Conservation (phyloP, 1,140 invertebrate species). For the Sinella curviseta region DNA sequence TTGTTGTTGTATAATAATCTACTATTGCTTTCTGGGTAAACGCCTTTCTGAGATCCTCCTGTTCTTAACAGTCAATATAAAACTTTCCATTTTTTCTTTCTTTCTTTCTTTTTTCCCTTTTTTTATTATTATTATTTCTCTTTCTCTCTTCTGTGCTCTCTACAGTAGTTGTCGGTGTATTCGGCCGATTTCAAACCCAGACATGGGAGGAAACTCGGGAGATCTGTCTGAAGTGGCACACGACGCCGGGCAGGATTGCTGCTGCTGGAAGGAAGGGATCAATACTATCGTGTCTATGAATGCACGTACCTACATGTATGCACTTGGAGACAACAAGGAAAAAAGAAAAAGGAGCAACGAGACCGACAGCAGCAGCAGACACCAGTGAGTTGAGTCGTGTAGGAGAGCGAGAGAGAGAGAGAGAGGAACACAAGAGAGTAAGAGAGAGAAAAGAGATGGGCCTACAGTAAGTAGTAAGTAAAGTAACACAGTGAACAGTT, state of each 20-base stretch:
- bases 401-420: neutral
- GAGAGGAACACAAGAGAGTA: neutral
- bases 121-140: neutral
- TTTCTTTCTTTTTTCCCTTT: neutral
- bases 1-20: neutral
- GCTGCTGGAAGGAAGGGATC: slow-evolving; percentile 26
- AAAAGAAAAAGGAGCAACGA: slow-evolving; percentile 26
- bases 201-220: slow-evolving; percentile 26
- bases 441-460: slow-evolving; percentile 19
- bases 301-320: slow-evolving; percentile 7
- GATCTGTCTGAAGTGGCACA: slow-evolving; percentile 25
- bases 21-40: slow-evolving; percentile 22
- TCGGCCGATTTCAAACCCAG: slow-evolving; percentile 26
- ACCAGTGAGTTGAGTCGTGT: neutral
- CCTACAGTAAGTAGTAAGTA: neutral
- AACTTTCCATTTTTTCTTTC: slow-evolving; percentile 13
- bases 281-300: slow-evolving; percentile 24
- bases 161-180: neutral
- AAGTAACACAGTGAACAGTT: neutral
- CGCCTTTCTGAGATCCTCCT: slow-evolving; percentile 19
- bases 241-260: slow-evolving; percentile 25
- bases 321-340: slow-evolving; percentile 20
- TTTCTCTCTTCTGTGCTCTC: neutral
- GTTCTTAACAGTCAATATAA: slow-evolving; percentile 17
- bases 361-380: slow-evolving; percentile 2